Percentiles rank a stretch among this genome's conserved stretches.
Conservation (phyloP, 1,140 invertebrate species). For the Aphis craccivora region DNA sequence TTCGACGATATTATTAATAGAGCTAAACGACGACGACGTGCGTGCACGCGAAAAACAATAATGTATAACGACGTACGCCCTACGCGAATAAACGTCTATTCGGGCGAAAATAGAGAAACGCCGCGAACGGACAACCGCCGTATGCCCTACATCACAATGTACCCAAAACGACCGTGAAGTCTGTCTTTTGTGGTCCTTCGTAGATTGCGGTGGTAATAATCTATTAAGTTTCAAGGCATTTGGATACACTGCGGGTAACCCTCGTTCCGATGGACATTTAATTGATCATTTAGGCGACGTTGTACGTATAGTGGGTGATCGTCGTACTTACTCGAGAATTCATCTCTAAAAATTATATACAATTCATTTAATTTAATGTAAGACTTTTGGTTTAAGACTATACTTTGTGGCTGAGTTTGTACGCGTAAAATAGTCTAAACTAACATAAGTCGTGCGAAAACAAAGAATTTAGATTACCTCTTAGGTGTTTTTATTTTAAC, state of each 20-base stretch:
- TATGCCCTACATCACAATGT: background rate
- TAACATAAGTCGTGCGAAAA: background rate
- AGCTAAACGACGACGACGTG: constrained; percentile 3
- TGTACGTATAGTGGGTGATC: too few species aligned
- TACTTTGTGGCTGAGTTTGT: too few species aligned
- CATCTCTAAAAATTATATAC: too few species aligned
- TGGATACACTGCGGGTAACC: background rate
- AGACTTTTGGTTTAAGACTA: too few species aligned
- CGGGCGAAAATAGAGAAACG: background rate
- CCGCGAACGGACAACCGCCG: background rate
- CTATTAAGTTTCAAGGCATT: background rate
- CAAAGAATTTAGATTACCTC: background rate
- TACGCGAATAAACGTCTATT: background rate
- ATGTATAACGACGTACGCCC: background rate
- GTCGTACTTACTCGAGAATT: too few species aligned
- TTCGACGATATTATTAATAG: constrained; percentile 34
- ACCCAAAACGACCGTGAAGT: background rate
- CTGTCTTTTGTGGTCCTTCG: background rate
- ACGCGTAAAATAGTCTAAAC: background rate
- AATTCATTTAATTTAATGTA: too few species aligned
- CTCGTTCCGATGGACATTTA: too few species aligned
- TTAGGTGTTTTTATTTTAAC: background rate
- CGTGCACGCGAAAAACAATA: constrained; percentile 12
- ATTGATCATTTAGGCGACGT: too few species aligned
- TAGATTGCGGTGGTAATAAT: background rate